These are phyloP conservation scores for Hemicrepidius hirtus DNA, from an alignment of 2,888 invertebrate species.

Conservation along the genomic window DNA sequence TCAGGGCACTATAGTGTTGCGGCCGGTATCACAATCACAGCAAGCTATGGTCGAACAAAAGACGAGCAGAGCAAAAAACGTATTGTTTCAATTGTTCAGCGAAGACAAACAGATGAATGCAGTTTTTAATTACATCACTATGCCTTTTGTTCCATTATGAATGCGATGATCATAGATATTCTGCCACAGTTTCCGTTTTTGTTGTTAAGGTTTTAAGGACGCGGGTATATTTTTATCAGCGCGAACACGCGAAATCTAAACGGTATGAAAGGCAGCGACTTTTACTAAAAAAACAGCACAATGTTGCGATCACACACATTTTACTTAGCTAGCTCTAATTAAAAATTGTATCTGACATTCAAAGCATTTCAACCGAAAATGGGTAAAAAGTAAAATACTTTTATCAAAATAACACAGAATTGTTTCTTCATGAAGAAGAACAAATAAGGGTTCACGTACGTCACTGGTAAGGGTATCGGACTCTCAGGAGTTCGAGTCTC, in stretches of 20 bases:
- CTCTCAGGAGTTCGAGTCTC: no score
- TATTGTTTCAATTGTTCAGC: slow-evolving; percentile 64
- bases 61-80: slow-evolving; percentile 59
- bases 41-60: slow-evolving; percentile 58
- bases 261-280: slow-evolving; percentile 14
- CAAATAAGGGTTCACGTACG: no score
- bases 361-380: no score
- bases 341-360: no score
- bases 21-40: slow-evolving; percentile 53
- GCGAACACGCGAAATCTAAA: slow-evolving; percentile 23
- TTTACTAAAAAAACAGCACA: neutral
- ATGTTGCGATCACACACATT: neutral
- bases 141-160: slow-evolving; percentile 59
- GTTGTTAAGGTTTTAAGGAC: slow-evolving; percentile 31
- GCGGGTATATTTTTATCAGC: slow-evolving; percentile 34
- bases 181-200: slow-evolving; percentile 45
- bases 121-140: slow-evolving; percentile 64
- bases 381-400: no score
- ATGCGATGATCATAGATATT: slow-evolving; percentile 48
- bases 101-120: slow-evolving; percentile 65
- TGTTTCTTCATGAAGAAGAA: no score
- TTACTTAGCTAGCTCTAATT: neutral
- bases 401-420: no score
- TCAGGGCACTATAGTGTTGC: slow-evolving; percentile 50
- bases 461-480: no score